Conservation (phyloP, 2,888 invertebrate species). For the Drosophila hamatofila region DNA sequence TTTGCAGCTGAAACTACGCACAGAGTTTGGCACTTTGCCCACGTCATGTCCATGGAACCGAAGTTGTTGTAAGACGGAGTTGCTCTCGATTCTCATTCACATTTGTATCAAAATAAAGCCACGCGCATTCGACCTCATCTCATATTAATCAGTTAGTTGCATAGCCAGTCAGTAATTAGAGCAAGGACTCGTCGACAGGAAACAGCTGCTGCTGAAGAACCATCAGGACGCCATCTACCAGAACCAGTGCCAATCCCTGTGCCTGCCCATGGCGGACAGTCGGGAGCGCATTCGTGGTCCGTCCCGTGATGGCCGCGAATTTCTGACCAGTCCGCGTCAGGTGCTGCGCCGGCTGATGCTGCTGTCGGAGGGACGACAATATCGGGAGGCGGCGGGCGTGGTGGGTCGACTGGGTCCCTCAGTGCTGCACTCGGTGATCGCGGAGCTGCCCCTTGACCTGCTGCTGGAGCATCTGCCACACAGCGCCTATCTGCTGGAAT, state of each 20-base stretch:
- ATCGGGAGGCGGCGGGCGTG: slow-evolving; percentile 95
- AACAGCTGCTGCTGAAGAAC: slow-evolving; percentile 80
- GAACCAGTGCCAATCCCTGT: slow-evolving; percentile 45
- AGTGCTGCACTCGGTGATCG: slow-evolving; percentile 91
- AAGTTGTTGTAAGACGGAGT: slow-evolving; percentile 72
- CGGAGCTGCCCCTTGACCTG: slow-evolving; percentile 93
- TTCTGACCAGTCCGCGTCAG: slow-evolving; percentile 89
- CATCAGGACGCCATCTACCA: slow-evolving; percentile 74
- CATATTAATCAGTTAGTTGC: slow-evolving; percentile 27
- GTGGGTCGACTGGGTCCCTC: slow-evolving; percentile 92
- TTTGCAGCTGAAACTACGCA: slow-evolving; percentile 51
- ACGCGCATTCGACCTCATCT: slow-evolving; percentile 38
- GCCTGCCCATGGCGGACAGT: slow-evolving; percentile 88
- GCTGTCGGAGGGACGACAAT: slow-evolving; percentile 94
- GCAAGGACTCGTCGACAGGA: slow-evolving; percentile 62
- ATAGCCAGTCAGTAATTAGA: slow-evolving; percentile 41
- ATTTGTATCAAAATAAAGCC: slow-evolving; percentile 54
- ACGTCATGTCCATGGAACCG: slow-evolving; percentile 52
- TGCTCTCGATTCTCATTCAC: slow-evolving; percentile 40
- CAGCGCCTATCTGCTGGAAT: slow-evolving; percentile 94
- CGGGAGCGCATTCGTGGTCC: slow-evolving; percentile 90
- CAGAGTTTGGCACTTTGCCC: slow-evolving; percentile 8
- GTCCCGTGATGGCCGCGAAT: slow-evolving; percentile 87
- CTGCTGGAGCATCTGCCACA: slow-evolving; percentile 96
- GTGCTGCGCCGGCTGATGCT: slow-evolving; percentile 90